phyloP scores from a whole-genome alignment of 1,140 invertebrate genomes.

The Drosophila orena region DNA sequence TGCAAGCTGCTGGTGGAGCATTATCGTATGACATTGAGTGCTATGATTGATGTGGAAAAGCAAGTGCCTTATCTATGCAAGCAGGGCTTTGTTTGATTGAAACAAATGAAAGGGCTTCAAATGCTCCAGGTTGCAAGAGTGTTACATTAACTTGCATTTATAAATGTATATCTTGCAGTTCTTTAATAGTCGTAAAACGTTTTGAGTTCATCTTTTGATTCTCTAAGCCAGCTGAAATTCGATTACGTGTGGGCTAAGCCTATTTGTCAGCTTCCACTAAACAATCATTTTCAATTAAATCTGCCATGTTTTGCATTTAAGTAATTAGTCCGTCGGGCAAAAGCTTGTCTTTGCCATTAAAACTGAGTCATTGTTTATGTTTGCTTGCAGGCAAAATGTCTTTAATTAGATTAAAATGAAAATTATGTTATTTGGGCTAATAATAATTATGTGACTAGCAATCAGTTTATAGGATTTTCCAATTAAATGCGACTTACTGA shows the following conservation, averaged over 20 bases:
- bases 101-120: constrained; percentile 35
- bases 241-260: too few relatives aligned
- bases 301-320: neutral
- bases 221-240: too few relatives aligned
- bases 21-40: constrained; percentile 41
- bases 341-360: neutral
- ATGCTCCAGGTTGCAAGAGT: neutral
- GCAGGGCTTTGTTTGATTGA: constrained; percentile 49
- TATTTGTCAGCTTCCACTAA: too few relatives aligned
- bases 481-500: constrained; percentile 12
- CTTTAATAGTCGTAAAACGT: too few relatives aligned
- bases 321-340: neutral
- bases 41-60: constrained; percentile 52
- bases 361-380: constrained; percentile 1
- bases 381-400: constrained; percentile 25
- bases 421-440: constrained; percentile 15
- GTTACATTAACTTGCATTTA: neutral
- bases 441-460: constrained; percentile 1
- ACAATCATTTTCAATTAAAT: neutral
- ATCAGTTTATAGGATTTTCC: constrained; percentile 12
- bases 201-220: too few relatives aligned
- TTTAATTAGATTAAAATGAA: constrained; percentile 39
- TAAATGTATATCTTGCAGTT: neutral
- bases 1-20: neutral
- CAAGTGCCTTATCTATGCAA: constrained; percentile 8